Evolutionary conservation across 2,113 vertebrate species (phyloP), one percentile per base, ranked within the genome.

Genomic region (Antennarius striatus): DNA sequence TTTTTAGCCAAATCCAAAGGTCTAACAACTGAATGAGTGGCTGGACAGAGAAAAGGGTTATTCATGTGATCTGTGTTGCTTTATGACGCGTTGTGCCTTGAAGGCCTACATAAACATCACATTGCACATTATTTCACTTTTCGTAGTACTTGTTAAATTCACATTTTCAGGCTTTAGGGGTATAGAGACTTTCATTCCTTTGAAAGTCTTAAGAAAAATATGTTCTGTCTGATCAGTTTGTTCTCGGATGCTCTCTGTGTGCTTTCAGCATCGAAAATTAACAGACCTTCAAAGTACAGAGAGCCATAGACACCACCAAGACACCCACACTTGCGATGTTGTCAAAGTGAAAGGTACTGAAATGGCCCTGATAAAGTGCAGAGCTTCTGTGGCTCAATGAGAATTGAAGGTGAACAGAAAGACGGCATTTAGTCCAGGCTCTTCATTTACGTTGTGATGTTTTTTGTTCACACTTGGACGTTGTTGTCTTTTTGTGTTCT

Each of bases 361-460:
- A 85, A 86, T 52, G 58, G 45, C 58, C 0, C 42, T 77, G 86
- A 89, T 82, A 81, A 90, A 87, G 77, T 87, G 79, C 88, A 92
- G 87, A 78, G 68, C 75, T 63, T 62, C 79, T 30, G 11, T 29
- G 66, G 68, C 68, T 83, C 65, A 73, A 51, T 79, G 76, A 61
- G 68, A 83, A 70, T 62, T 60, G 7, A 56, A 80, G 64, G 62
- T 86, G 84, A 86, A 73, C 67, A 54, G 72, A 29, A 32, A 81
- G 53, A 68, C 61, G 64, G 82, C 87, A 79, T 76, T 57, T 73
- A 59, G 72, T 42, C 54, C 68, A 64, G 56, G 56, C 71, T 66
- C 46, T 8, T 68, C 61, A 56, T 71, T 42, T 36, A 79, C 78
- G 85, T 76, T 87, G 50, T 59, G 60, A 83, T 63, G 39, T 78